Conservation (phyloP, 2,797 vertebrate species). For the Caiman crocodilus region DNA sequence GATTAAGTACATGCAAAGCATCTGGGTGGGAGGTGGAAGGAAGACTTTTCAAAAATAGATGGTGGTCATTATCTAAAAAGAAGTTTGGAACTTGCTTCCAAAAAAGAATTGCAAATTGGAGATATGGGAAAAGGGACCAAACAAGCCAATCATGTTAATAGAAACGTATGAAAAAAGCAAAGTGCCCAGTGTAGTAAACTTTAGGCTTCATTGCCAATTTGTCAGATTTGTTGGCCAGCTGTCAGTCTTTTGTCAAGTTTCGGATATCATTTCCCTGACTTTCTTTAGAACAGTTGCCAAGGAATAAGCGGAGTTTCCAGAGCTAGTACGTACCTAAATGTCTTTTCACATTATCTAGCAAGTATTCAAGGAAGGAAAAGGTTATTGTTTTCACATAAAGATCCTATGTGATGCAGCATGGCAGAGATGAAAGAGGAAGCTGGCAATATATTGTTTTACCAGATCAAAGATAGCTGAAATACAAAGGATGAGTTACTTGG, state of each 20-base stretch:
- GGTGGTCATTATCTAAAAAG: not conserved
- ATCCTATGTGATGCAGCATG: not conserved
- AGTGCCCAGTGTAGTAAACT: not conserved
- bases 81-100: not conserved
- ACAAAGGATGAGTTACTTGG: not conserved
- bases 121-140: not conserved
- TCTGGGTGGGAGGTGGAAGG: not conserved
- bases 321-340: not conserved
- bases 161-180: not conserved
- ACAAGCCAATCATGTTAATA: not conserved
- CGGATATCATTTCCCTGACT: not conserved
- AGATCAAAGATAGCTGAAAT: not conserved
- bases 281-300: not conserved
- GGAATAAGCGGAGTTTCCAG: not conserved
- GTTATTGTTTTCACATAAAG: slow-evolving; percentile 10
- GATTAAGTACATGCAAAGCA: not conserved
- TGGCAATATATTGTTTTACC: not conserved
- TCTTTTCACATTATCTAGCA: not conserved
- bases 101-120: not conserved
- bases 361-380: not conserved
- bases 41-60: not conserved
- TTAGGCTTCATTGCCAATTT: not conserved
- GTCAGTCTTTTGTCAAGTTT: not conserved
- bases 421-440: not conserved
- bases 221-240: not conserved